Conservation (phyloP, 1,140 invertebrate species). For the Papilio aristodemus region DNA sequence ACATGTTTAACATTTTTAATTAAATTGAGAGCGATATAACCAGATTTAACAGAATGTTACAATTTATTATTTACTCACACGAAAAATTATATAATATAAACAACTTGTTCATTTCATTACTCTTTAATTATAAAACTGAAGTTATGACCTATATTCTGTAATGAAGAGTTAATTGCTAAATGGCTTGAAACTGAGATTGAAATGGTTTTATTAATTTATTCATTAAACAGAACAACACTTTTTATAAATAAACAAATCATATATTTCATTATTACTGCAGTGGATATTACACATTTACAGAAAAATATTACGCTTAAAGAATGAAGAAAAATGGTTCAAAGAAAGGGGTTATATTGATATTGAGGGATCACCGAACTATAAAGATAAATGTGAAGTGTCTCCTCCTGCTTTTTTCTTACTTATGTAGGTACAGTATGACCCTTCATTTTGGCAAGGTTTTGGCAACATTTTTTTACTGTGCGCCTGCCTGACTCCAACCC, state of each 20-base stretch:
- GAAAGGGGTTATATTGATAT: too few relatives aligned
- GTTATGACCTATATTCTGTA: slow-evolving; percentile 15
- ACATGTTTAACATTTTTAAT: neutral
- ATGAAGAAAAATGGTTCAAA: too few relatives aligned
- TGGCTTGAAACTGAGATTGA: slow-evolving; percentile 2
- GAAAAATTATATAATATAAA: slow-evolving; percentile 9
- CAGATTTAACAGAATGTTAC: neutral
- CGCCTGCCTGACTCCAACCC: too few relatives aligned
- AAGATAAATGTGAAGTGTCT: too few relatives aligned
- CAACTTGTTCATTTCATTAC: slow-evolving; percentile 15
- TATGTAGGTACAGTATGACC: too few relatives aligned
- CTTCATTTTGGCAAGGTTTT: too few relatives aligned
- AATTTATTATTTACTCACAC: slow-evolving; percentile 11
- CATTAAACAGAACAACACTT: neutral
- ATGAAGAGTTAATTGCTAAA: slow-evolving; percentile 1
- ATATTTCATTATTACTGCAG: too few relatives aligned
- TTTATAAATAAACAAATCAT: neutral
- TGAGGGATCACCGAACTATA: too few relatives aligned
- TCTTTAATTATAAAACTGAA: neutral
- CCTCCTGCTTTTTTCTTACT: too few relatives aligned
- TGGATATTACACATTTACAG: neutral
- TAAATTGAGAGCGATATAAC: neutral
- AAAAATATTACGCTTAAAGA: too few relatives aligned
- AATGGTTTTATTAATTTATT: slow-evolving; percentile 16
- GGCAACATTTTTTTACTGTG: too few relatives aligned